Evolutionary conservation across 2,888 invertebrate genomes (phyloP), one percentile per base, ranked within the genome.

Genomic region (Seladonia tumulorum): DNA sequence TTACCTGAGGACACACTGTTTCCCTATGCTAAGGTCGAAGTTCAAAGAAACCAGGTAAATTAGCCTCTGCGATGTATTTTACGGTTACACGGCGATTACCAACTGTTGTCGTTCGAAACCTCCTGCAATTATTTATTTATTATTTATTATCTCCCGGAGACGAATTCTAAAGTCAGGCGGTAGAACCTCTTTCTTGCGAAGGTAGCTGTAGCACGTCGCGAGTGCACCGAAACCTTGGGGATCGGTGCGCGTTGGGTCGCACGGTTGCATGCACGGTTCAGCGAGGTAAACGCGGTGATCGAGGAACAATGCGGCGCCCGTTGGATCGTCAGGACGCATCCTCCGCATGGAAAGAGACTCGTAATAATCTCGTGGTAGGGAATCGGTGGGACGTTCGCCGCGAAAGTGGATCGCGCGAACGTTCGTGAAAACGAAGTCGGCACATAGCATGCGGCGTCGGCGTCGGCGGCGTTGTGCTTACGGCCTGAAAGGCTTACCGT

Each of bases 351-450:
- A 53, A 22, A 53, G 53, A 53, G 3, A 10, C 22, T 53, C 10
- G 3, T 53, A 7, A 10, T n/a, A n/a, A n/a, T 53, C 22, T 53
- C 22, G 53, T 10, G 53, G 22, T 3, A 53, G 22, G 22, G 22
- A 10, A 53, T 53, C 53, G 53, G 10, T 10, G 53, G 53, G 3
- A n/a, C 22, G 53, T 53, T 53, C n/a, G 16, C n/a, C 49, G 53
- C 60, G 73, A 80, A 72, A 81, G 66, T 85, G 35, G 45, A 75
- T 75, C 77, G 79, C 77, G 79, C 35, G 82, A 66, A 78, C 82
- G 79, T 49, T 80, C 72, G 74, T 72, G 79, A 80, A 82, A 82
- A 85, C 76, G 76, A 81, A 81, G 42, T 70, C 73, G 47, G 29
- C 60, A 2, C 16, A 29, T 29, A 63, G 53, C 53, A 53, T 22